Evolutionary conservation across 2,113 vertebrate genomes (phyloP), one percentile per base, ranked within the genome.

Genomic region (Alaudala cheleensis): DNA sequence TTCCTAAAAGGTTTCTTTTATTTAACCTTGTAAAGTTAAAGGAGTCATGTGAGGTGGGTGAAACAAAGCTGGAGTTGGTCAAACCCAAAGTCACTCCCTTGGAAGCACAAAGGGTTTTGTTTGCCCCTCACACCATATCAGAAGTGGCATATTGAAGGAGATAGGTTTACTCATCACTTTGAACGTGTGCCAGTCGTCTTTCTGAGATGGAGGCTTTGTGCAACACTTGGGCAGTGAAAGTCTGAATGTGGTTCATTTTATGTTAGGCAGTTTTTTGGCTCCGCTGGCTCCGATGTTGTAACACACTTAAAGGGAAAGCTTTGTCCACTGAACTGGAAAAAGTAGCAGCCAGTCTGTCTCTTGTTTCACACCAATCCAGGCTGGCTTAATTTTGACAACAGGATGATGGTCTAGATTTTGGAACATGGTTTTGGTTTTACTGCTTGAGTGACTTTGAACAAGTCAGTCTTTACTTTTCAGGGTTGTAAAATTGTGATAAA

Each of bases 291-390:
- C 10, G 31, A 3, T 95, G 94, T 82, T 90, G 61, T 95, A 84
- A 95, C 23, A 25, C 25, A 31, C 25, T 95, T 92, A 79, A 86
- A 79, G 92, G 60, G 81, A 92, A 81, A 84, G 65, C 61, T 93
- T 93, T 92, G 87, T 88, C 92, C 86, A 26, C 53, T 84, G 79
- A 90, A 42, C 74, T 80, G 85, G 90, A 95, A 93, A 88, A 82
- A 77, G 74, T 12, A 69, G 81, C 80, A 93, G 82, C 81, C 93
- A 86, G 79, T 39, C 85, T 92, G 90, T 92, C 92, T 95, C 88
- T 84, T 39, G 25, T 86, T 94, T 90, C 67, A 5, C 62, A 70
- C 85, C 67, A 23, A 19, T 81, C 1, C 5, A 88, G 66, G 22
- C 85, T 5, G 10, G 49, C 82, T 82, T 37, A 15, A 57, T 92